Evolutionary conservation across 1,140 invertebrate genomes (phyloP).

Genomic region (Zaprionus ghesquierei): DNA sequence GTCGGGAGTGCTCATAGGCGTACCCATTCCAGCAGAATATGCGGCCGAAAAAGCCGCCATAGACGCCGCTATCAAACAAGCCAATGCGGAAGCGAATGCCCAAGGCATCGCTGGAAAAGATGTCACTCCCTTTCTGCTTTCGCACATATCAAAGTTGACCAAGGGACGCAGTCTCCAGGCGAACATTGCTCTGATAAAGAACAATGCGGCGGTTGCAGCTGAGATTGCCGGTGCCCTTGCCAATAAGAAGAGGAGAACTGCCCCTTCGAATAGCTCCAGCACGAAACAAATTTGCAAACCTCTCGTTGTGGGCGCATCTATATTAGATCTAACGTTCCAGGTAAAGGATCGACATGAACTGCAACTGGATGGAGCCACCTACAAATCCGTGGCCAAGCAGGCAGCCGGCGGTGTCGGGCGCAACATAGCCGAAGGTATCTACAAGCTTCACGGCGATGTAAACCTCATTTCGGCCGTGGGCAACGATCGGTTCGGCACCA

Average conservation of each 20-base stretch:
- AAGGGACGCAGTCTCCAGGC: slow-evolving; percentile 90
- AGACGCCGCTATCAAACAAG: slow-evolving; percentile 88
- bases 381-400: slow-evolving; percentile 86
- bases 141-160: slow-evolving; percentile 90
- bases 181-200: slow-evolving; percentile 95
- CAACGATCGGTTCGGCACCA: slow-evolving; percentile 85
- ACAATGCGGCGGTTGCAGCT: slow-evolving; percentile 94
- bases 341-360: slow-evolving; percentile 69
- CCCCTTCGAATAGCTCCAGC: not conserved
- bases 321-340: slow-evolving; percentile 67
- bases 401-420: slow-evolving; percentile 93
- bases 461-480: slow-evolving; percentile 92
- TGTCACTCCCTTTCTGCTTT: slow-evolving; percentile 95
- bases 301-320: slow-evolving; percentile 72
- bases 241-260: not conserved
- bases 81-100: slow-evolving; percentile 87
- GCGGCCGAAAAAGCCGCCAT: slow-evolving; percentile 84
- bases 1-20: slow-evolving; percentile 94
- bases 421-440: slow-evolving; percentile 94
- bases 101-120: slow-evolving; percentile 91
- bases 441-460: slow-evolving; percentile 87
- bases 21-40: slow-evolving; percentile 92
- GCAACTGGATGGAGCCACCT: slow-evolving; percentile 91
- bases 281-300: slow-evolving; percentile 15
- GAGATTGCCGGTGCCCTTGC: slow-evolving; percentile 87